phyloP scores from a whole-genome alignment of 1,140 invertebrate species.

The Aphidius ervi region DNA sequence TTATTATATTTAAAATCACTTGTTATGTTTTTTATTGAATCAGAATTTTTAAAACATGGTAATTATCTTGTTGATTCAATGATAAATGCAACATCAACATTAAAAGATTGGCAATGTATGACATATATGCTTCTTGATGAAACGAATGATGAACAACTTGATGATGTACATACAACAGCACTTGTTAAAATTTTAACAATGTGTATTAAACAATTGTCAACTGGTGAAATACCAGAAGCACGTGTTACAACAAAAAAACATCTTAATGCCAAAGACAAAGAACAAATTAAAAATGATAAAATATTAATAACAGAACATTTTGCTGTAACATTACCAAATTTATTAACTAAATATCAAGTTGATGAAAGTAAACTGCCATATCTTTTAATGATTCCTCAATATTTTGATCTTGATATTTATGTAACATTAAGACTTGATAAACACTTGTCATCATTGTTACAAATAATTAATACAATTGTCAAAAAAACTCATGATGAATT shows the following conservation, averaged over 20 bases:
- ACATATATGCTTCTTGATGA: conserved; percentile 93
- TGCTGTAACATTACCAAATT: conserved; percentile 81
- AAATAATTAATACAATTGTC: conserved; percentile 77
- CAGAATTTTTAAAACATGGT: conserved; percentile 91
- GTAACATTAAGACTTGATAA: conserved; percentile 88
- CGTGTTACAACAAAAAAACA: conserved; percentile 82
- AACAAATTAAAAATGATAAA: conserved; percentile 88
- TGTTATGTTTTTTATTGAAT: conserved; percentile 98
- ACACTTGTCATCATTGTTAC: conserved; percentile 74
- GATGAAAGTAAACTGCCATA: conserved; percentile 97
- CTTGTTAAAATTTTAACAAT: conserved; percentile 98
- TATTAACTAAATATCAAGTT: conserved; percentile 91
- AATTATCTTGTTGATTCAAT: conserved; percentile 98
- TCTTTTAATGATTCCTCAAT: conserved; percentile 88
- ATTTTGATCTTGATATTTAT: conserved; percentile 96
- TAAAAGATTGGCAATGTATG: conserved; percentile 99
- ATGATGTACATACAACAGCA: conserved; percentile 87
- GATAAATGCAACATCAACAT: conserved; percentile 98
- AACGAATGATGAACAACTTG: conserved; percentile 82
- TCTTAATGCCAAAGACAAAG: conserved; percentile 69
- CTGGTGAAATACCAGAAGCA: conserved; percentile 92
- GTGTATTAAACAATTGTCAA: conserved; percentile 93
- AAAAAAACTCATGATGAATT: conserved; percentile 87
- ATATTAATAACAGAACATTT: conserved; percentile 92
- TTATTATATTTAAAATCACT: conserved; percentile 93